Conservation (phyloP, 2,888 invertebrate genomes). For the Venustoraphidia nigricollis region DNA sequence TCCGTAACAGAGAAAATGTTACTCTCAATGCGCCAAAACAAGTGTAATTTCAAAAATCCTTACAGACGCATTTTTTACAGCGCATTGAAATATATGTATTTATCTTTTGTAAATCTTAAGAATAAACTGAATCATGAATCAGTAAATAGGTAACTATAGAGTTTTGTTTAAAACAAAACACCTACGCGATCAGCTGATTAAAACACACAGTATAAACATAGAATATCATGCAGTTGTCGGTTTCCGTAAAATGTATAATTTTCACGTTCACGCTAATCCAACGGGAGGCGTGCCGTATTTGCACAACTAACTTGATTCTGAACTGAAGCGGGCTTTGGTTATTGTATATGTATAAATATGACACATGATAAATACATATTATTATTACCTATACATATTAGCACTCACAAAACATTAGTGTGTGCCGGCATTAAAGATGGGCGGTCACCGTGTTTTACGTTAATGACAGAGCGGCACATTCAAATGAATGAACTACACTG, state of each 20-base stretch:
- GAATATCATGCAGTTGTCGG: neutral
- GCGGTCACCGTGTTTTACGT: slow-evolving; percentile 2
- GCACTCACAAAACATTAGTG: too few species aligned
- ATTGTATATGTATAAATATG: neutral
- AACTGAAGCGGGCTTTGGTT: slow-evolving; percentile 1
- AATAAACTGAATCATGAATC: too few species aligned
- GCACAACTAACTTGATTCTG: slow-evolving; percentile 4
- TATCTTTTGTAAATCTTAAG: too few species aligned
- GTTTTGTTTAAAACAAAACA: too few species aligned
- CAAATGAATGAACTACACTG: neutral
- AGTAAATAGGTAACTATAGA: too few species aligned
- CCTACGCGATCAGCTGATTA: too few species aligned
- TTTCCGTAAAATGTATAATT: slow-evolving; percentile 6
- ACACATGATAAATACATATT: slow-evolving; percentile 6
- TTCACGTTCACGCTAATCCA: slow-evolving; percentile 6
- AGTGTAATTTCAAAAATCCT: too few species aligned
- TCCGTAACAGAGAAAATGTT: too few species aligned
- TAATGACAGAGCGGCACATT: slow-evolving; percentile 4
- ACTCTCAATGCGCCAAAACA: too few species aligned
- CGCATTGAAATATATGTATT: too few species aligned
- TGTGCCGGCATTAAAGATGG: slow-evolving; percentile 3
- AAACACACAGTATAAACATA: too few species aligned
- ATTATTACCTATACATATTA: slow-evolving; percentile 1
- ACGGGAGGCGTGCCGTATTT: slow-evolving; percentile 1
- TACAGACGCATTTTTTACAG: too few species aligned